These are phyloP conservation scores for Solea senegalensis DNA, from an alignment of 2,113 vertebrate genomes.

Conservation along the genomic window DNA sequence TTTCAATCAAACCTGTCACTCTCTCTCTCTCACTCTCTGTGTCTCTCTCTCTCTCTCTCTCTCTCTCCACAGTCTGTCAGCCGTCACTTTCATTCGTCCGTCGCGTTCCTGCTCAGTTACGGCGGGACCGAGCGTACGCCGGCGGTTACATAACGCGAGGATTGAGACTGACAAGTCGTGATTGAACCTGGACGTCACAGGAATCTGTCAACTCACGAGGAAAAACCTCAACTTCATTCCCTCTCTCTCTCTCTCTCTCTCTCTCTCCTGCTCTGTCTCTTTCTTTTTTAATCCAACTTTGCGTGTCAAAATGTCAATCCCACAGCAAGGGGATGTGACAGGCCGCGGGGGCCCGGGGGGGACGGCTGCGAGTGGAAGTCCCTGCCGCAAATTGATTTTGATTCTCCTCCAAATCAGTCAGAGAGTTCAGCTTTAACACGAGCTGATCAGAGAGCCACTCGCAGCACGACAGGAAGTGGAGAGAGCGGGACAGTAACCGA, in stretches of 20 bases:
- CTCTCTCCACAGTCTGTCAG: slow-evolving; percentile 38
- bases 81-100: slow-evolving; percentile 54
- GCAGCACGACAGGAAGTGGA: slow-evolving; percentile 70
- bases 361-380: slow-evolving; percentile 75
- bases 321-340: slow-evolving; percentile 81
- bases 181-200: slow-evolving; percentile 51
- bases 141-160: slow-evolving; percentile 16
- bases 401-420: slow-evolving; percentile 87
- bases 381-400: slow-evolving; percentile 85
- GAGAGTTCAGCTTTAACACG: slow-evolving; percentile 83
- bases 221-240: slow-evolving; percentile 35
- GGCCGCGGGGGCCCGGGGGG: slow-evolving; percentile 74
- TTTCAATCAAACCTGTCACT: slow-evolving; percentile 71
- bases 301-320: slow-evolving; percentile 85
- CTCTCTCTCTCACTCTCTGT: slow-evolving; percentile 15
- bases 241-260: slow-evolving; percentile 20
- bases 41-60: no score
- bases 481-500: slow-evolving; percentile 68
- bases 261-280: slow-evolving; percentile 19
- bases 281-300: slow-evolving; percentile 71
- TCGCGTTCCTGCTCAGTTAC: slow-evolving; percentile 31
- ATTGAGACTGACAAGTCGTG: slow-evolving; percentile 53
- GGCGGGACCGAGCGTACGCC: slow-evolving; percentile 26
- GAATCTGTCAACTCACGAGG: slow-evolving; percentile 55
- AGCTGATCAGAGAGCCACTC: slow-evolving; percentile 83